Evolutionary conservation across 2,888 invertebrate species (phyloP), one percentile per base, ranked within the genome.

Genomic region (Aspidiotus destructor): DNA sequence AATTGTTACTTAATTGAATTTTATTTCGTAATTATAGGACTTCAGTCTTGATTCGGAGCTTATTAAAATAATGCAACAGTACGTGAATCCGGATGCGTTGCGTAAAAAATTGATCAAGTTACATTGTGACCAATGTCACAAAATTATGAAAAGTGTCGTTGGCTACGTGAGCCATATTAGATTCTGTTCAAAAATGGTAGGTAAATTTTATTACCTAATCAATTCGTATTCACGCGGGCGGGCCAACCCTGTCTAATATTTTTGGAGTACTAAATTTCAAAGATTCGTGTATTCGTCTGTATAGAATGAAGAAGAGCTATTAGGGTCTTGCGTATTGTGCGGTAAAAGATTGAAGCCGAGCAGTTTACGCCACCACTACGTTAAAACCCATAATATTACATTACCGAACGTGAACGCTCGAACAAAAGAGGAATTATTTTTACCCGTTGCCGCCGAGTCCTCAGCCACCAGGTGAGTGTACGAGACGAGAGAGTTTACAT

Each of bases 131-230:
- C 55, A 68, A 44, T 71, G 71, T 53, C 52, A 64, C 17, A 70
- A 52, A 60, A 63, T 71, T 62, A 70, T 68, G 40, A 71, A 62
- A 52, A 71, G 71, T 68, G 40, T 71, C n/a, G 11, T 64, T 7
- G 71, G 71, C 6, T 71, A 70, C 61, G 71, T 70, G 0, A 71
- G 71, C 16, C 71, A 71, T 61, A 63, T 70, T 41, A 57, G 70
- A 68, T 71, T 68, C 63, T 71, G 71, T 41, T 67, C 55, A 60
- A 71, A 71, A 64, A 44, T 13, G 55, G 71, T 71, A 63, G 60
- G 60, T 57, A 17, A n/a, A 28, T 8, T 62, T 16, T 28, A n/a
- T n/a, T n/a, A n/a, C n/a, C n/a, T n/a, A 28, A 28, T 28, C 28
- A 28, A 28, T 5, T 28, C 28, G 28, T 5, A 28, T 28, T 28